Evolutionary conservation across 2,797 vertebrate genomes (phyloP).

Genomic region (Chaenodraco wilsoni): DNA sequence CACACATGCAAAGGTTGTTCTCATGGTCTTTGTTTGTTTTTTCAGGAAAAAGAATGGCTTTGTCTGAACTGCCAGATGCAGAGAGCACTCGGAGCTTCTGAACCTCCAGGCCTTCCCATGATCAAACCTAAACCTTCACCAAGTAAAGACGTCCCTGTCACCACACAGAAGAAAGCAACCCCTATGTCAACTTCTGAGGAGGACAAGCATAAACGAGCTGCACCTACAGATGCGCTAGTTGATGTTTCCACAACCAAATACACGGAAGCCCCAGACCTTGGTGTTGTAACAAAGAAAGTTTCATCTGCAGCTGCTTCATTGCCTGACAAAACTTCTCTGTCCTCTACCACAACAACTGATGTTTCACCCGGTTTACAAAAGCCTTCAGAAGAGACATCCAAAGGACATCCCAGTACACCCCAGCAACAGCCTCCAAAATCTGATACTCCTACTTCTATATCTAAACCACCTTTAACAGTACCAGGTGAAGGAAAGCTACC

Average conservation of each 20-base stretch:
- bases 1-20: conserved; percentile 12
- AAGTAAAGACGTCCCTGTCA: conserved; percentile 67
- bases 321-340: conserved; percentile 50
- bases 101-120: conserved; percentile 81
- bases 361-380: conserved; percentile 45
- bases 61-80: conserved; percentile 98
- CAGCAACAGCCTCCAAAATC: conserved; percentile 62
- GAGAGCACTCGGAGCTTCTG: conserved; percentile 88
- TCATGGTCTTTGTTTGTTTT: conserved; percentile 48
- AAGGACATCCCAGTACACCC: conserved; percentile 33
- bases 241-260: conserved; percentile 40
- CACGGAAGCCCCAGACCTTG: conserved; percentile 15
- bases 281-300: conserved; percentile 44
- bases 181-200: conserved; percentile 38
- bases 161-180: conserved; percentile 44
- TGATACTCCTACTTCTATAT: conserved; percentile 20
- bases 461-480: conserved; percentile 13
- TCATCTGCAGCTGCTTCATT: conserved; percentile 34
- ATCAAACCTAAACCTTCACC: conserved; percentile 78
- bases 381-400: conserved; percentile 33
- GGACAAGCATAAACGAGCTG: conserved; percentile 30
- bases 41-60: conserved; percentile 91
- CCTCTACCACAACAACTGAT: conserved; percentile 45
- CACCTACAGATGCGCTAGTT: conserved; percentile 26
- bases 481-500: conserved; percentile 30